phyloP scores from a whole-genome alignment of 2,888 invertebrate genomes.

The Hypselothyrea guttata region DNA sequence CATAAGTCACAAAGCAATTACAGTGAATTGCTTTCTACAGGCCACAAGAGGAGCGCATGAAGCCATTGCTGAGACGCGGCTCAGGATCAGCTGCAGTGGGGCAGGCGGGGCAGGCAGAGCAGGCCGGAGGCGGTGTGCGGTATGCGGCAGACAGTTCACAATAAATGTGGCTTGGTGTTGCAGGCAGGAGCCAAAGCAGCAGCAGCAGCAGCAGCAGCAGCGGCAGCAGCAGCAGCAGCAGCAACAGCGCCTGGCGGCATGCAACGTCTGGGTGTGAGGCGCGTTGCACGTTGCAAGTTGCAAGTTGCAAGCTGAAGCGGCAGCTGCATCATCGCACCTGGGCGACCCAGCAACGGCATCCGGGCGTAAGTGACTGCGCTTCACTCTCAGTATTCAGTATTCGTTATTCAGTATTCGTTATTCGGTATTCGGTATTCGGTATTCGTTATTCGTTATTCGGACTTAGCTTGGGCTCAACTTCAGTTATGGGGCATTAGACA shows the following conservation, averaged over 20 bases:
- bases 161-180: not conserved
- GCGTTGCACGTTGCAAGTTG: not conserved
- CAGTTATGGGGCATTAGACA: slow-evolving; percentile 40
- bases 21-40: slow-evolving; percentile 75
- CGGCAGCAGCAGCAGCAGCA: slow-evolving; percentile 31
- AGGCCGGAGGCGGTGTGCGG: not conserved
- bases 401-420: too few relatives aligned
- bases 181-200: slow-evolving; percentile 27
- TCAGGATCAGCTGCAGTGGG: slow-evolving; percentile 14
- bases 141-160: not conserved
- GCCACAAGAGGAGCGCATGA: slow-evolving; percentile 15
- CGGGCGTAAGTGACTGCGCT: slow-evolving; percentile 15
- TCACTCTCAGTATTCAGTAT: not conserved
- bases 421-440: too few relatives aligned
- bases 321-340: slow-evolving; percentile 27
- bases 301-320: not conserved
- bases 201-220: slow-evolving; percentile 62
- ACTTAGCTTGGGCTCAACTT: slow-evolving; percentile 3
- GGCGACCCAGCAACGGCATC: slow-evolving; percentile 32
- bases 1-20: slow-evolving; percentile 80
- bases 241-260: slow-evolving; percentile 64
- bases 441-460: too few relatives aligned
- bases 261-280: slow-evolving; percentile 52
- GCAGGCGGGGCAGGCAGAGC: too few relatives aligned
- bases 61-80: not conserved